phyloP scores from a whole-genome alignment of 2,888 invertebrate species.

The Monoplex corrugatus region DNA sequence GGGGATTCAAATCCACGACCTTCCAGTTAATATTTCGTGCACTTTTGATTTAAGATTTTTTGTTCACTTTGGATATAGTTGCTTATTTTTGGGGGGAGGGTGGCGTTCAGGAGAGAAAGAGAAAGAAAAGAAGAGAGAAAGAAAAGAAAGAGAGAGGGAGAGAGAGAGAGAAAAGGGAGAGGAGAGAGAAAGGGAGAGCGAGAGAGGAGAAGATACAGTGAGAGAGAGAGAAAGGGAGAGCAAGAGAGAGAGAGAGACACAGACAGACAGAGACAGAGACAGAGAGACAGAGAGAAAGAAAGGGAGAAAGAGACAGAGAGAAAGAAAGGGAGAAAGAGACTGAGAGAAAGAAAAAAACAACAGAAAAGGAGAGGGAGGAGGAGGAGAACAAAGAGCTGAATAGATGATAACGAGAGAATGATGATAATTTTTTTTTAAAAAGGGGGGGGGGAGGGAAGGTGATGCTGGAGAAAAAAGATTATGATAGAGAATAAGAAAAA shows the following conservation, averaged over 20 bases:
- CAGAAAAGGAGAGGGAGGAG: neutral
- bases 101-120: too few species aligned
- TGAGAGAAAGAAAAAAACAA: neutral
- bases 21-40: too few species aligned
- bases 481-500: too few species aligned
- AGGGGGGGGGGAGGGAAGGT: neutral
- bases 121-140: neutral
- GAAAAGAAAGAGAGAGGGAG: slow-evolving; percentile 5
- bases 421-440: too few species aligned
- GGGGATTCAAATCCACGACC: too few species aligned
- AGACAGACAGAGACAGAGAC: neutral
- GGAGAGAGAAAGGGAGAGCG: neutral
- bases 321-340: neutral
- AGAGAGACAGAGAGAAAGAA: neutral
- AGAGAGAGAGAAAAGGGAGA: neutral
- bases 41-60: too few species aligned
- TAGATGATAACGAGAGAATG: too few species aligned
- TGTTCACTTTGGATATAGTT: too few species aligned
- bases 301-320: neutral
- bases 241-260: neutral
- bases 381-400: too few species aligned
- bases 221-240: neutral
- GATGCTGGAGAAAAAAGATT: too few species aligned
- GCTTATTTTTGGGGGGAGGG: too few species aligned
- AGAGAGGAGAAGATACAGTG: neutral